Conservation (phyloP, 2,888 invertebrate genomes). For the Plebejus argus region DNA sequence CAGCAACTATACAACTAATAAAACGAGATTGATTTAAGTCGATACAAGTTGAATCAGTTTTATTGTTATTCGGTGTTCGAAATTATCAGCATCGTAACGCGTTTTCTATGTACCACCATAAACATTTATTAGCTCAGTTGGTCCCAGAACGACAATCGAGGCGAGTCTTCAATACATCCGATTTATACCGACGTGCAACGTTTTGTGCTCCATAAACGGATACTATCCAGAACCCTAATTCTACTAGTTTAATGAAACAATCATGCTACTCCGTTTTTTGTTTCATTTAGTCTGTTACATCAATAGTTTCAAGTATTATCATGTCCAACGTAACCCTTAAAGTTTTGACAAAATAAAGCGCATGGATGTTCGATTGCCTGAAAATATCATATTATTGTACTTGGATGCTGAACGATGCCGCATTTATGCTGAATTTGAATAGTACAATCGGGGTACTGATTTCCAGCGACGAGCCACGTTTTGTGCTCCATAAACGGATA, state of each 20-base stretch:
- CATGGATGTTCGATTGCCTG: no score
- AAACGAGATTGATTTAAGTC: constrained; percentile 15
- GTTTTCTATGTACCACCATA: constrained; percentile 36
- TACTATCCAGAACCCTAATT: background rate
- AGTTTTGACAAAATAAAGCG: no score
- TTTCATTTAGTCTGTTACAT: background rate
- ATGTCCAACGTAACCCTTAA: no score
- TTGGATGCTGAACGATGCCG: background rate
- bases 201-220: constrained; percentile 23
- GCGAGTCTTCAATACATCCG: constrained; percentile 40
- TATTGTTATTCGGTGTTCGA: constrained; percentile 23
- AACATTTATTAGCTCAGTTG: constrained; percentile 41
- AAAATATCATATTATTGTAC: no score
- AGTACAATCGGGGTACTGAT: constrained; percentile 10
- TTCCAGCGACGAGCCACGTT: background rate
- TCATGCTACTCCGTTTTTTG: background rate
- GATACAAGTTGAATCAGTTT: constrained; percentile 10
- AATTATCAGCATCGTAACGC: constrained; percentile 32
- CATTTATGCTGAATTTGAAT: background rate
- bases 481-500: constrained; percentile 26
- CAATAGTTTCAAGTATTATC: no score
- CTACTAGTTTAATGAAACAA: background rate
- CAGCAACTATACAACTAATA: background rate
- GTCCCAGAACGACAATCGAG: constrained; percentile 41
- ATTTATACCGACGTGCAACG: constrained; percentile 9